Conservation (phyloP, 1,140 invertebrate species). For the Euura lappo region DNA sequence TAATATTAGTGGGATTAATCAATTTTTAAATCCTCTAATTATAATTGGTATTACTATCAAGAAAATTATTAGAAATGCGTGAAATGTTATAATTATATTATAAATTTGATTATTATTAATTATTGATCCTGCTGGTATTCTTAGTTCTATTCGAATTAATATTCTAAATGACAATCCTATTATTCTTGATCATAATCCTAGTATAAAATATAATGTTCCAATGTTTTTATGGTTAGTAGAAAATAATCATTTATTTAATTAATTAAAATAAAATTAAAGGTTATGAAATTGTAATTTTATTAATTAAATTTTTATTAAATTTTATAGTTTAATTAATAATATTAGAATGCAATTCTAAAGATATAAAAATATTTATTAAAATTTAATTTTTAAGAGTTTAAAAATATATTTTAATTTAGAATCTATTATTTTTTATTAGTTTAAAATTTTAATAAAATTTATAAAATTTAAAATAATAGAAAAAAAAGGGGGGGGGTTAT, state of each 20-base stretch:
- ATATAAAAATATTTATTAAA: no score
- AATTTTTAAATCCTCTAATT: constrained; percentile 77
- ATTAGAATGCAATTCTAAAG: no score
- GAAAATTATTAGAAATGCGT: constrained; percentile 61
- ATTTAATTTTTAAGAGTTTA: no score
- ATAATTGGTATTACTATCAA: constrained; percentile 63
- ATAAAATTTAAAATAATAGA: no score
- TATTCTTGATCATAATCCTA: constrained; percentile 71
- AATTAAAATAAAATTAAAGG: no score
- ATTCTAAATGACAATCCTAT: constrained; percentile 69
- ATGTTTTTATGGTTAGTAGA: constrained; percentile 64
- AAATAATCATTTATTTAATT: constrained; percentile 70
- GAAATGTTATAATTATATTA: constrained; percentile 58
- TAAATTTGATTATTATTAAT: constrained; percentile 66
- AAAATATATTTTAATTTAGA: no score
- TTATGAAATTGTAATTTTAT: no score
- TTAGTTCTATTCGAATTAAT: constrained; percentile 73
- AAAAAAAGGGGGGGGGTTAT: no score
- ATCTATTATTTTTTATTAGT: no score
- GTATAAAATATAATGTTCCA: constrained; percentile 64
- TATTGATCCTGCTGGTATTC: constrained; percentile 62
- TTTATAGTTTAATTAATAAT: no score
- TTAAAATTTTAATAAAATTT: no score
- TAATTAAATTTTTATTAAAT: no score
- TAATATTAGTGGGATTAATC: constrained; percentile 75